A percentile compares a stretch with the other conserved stretches of the same genome.
Conservation (phyloP, 2,113 vertebrate genomes). For the Thryonomys swinderianus region DNA sequence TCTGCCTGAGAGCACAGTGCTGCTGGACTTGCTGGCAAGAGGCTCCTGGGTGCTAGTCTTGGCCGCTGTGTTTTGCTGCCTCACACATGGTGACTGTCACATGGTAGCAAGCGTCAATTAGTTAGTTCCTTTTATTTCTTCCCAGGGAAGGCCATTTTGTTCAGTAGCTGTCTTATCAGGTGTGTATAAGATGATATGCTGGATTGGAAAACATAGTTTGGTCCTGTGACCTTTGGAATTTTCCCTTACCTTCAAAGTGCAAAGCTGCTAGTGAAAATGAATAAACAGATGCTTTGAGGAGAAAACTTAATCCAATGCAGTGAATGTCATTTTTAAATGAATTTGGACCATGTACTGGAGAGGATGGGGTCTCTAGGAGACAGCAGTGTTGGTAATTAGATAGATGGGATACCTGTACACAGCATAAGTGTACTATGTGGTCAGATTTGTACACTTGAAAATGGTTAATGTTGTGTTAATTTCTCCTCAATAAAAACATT, state of each 20-base stretch:
- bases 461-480: neutral
- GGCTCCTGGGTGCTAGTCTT: neutral
- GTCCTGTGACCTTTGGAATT: neutral
- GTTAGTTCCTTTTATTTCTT: neutral
- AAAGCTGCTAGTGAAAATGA: neutral
- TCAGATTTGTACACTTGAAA: neutral
- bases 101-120: fast-evolving
- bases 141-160: neutral
- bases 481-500: neutral
- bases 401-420: neutral
- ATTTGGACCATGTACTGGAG: neutral
- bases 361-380: neutral
- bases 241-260: neutral
- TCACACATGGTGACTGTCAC: neutral
- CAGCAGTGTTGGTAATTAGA: neutral
- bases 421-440: neutral
- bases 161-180: neutral
- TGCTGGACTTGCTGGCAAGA: neutral
- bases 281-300: neutral
- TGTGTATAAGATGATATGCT: neutral
- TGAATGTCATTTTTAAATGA: neutral
- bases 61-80: neutral
- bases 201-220: neutral
- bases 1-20: neutral
- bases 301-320: neutral